These are phyloP conservation scores for Trichopria drosophilae DNA, from an alignment of 2,888 invertebrate species.

Conservation along the genomic window DNA sequence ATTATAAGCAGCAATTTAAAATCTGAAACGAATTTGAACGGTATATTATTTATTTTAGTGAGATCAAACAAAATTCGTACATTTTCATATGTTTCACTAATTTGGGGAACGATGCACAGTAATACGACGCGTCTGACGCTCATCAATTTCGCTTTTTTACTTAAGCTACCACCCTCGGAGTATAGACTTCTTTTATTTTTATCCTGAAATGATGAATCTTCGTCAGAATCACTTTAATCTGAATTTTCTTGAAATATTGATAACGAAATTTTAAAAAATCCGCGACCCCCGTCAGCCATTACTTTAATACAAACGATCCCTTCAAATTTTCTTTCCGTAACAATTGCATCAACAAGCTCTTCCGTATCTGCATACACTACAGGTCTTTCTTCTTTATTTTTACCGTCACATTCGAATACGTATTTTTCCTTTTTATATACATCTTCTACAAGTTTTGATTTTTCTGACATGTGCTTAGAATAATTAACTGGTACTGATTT, in stretches of 20 bases:
- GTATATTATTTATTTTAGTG: neutral
- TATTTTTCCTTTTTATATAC: neutral
- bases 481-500: neutral
- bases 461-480: neutral
- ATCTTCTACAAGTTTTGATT: neutral
- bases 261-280: constrained; percentile 18
- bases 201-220: neutral
- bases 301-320: constrained; percentile 11
- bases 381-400: too few species aligned
- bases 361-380: constrained; percentile 2
- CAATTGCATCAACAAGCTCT: constrained; percentile 12
- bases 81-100: constrained; percentile 4
- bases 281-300: constrained; percentile 19
- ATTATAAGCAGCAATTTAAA: constrained; percentile 4
- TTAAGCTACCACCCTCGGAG: constrained; percentile 1
- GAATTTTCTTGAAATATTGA: constrained; percentile 12
- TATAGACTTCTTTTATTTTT: neutral
- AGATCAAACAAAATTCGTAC: neutral
- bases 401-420: too few species aligned
- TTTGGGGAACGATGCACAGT: constrained; percentile 14
- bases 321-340: constrained; percentile 6
- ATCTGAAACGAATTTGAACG: constrained; percentile 1
- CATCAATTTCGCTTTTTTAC: neutral
- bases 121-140: constrained; percentile 3
- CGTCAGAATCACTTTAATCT: neutral